Percentiles rank a stretch among this genome's conserved stretches.
Conservation (phyloP, 2,797 vertebrate genomes). For the Cetoscarus ocellatus region DNA sequence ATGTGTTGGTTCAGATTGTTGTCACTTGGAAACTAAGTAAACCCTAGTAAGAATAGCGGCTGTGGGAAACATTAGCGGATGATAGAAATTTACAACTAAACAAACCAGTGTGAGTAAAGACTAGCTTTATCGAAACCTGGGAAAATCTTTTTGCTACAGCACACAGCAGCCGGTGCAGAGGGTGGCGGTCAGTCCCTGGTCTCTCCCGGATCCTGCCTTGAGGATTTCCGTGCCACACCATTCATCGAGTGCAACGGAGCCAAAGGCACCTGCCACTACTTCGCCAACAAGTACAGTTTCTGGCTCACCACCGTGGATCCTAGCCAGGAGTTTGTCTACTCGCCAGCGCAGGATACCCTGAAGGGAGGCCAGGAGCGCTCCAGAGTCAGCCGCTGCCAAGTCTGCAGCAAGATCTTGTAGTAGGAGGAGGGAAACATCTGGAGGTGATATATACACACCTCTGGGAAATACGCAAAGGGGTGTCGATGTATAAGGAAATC, state of each 20-base stretch:
- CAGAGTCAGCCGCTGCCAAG: slow-evolving; percentile 94
- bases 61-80: no score
- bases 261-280: slow-evolving; percentile 94
- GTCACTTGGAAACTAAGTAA: no score
- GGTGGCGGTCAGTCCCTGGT: slow-evolving; percentile 95
- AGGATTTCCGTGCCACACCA: slow-evolving; percentile 95
- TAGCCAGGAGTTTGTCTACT: slow-evolving; percentile 83
- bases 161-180: slow-evolving; percentile 92
- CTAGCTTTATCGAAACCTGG: neutral
- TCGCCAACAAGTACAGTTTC: slow-evolving; percentile 98
- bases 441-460: slow-evolving; percentile 26
- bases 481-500: slow-evolving; percentile 34
- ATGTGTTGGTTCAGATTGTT: no score
- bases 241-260: slow-evolving; percentile 97
- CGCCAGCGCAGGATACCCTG: slow-evolving; percentile 87
- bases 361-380: slow-evolving; percentile 91
- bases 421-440: slow-evolving; percentile 30
- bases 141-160: slow-evolving; percentile 78
- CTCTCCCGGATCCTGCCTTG: slow-evolving; percentile 95
- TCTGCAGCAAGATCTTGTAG: slow-evolving; percentile 97
- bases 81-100: no score
- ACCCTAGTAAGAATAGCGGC: no score
- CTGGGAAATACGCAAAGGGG: slow-evolving; percentile 9
- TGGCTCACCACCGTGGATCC: slow-evolving; percentile 93
- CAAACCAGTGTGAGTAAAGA: no score